Base-by-base conservation (phyloP, 2,888 invertebrate species). In the Caenorhabditis doughertyi region DNA sequence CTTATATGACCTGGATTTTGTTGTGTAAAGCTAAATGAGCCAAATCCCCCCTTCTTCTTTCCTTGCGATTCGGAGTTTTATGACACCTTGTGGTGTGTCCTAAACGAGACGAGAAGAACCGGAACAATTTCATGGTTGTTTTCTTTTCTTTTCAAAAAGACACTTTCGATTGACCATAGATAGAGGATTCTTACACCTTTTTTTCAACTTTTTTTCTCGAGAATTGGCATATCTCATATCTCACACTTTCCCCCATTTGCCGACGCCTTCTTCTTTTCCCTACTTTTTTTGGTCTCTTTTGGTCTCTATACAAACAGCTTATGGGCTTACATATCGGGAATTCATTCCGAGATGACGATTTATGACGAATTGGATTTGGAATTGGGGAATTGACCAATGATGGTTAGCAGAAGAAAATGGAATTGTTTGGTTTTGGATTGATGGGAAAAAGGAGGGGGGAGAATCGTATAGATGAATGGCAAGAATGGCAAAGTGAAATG, bases 21-120 rank as follows among this genome's bases (percentile, higher is more conserved):
- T 13, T 25, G 60, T 25, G 25, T 60, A 47, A 62, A 62, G 62
- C 62, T 62, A 62, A 62, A 62, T 62, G 62, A 62, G 62, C 62
- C 62, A 47, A 62, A 44, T 29, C 62, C 60, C n/a, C 25, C 39
- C n/a, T n/a, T n/a, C n/a, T n/a, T n/a, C n/a, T n/a, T n/a, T n/a
- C n/a, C n/a, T n/a, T n/a, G 8, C 55, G 55, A 23, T 27, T 56
- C 39, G 39, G 11, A 21, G 42, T 62, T 62, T 62, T 62, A 62
- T 62, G 62, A 62, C 62, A 62, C 62, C 44, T 62, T 21, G 1
- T 23, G 56, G n/a, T 11, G n/a, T 56, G 11, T 42, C 29, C 60
- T 11, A 23, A 23, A 42, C 3, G 21, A 42, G 39, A 39, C 25
- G 25, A 21, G 42, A 18, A 42, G 42, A 60, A 47, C 62, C 62